Evolutionary conservation across 2,113 vertebrate genomes (phyloP), one percentile per base, ranked within the genome.

Genomic region (Chaenocephalus aceratus): DNA sequence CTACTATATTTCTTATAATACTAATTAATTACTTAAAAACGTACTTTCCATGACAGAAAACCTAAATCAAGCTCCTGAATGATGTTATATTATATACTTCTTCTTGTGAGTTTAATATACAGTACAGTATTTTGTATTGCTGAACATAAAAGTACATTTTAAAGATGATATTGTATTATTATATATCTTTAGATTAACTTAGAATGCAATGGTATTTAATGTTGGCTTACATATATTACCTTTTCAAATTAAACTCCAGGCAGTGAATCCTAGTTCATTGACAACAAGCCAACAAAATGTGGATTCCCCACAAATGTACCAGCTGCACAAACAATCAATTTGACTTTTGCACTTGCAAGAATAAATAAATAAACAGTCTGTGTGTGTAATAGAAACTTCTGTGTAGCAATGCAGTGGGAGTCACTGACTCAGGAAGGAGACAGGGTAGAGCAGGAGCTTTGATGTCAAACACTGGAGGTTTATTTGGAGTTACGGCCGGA

Each of bases 321-420:
- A 70, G 8, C 67, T 45, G 36, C 36, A 18, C n/a, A 56, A 57
- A 68, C 36, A 10, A 45, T 58, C 68, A 18, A 30, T 72, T 49
- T 21, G 18, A 4, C 10, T 30, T 34, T n/a, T n/a, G 53, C 18
- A 21, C 4, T 60, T 49, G 36, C 36, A 41, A 36, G 23, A 34
- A 14, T 10, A 41, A 46, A 21, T 26, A 72, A 12, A 7, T 60
- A 4, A n/a, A 60, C 26, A 60, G 11, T 36, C 56, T 61, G 26
- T 72, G 46, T n/a, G n/a, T n/a, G n/a, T n/a, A n/a, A n/a, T n/a
- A n/a, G n/a, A n/a, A n/a, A n/a, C n/a, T n/a, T n/a, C n/a, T n/a
- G n/a, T n/a, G n/a, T n/a, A n/a, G n/a, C n/a, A n/a, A n/a, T n/a
- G n/a, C n/a, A n/a, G n/a, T n/a, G n/a, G n/a, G n/a, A n/a, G n/a